These are phyloP conservation scores for Cacatua alba DNA, from an alignment of 2,113 vertebrate genomes.

Conservation along the genomic window DNA sequence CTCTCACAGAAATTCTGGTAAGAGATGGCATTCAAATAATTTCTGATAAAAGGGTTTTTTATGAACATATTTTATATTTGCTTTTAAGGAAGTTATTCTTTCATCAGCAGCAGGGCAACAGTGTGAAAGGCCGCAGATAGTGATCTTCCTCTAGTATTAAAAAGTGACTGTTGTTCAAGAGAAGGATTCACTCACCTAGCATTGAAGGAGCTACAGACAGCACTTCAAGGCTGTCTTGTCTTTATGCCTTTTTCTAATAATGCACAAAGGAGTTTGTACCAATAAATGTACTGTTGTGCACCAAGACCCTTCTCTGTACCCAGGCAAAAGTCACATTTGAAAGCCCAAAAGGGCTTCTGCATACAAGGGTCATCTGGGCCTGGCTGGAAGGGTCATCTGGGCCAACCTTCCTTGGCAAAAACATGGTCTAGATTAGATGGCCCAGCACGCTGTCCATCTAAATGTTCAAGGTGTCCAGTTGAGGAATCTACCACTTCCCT, in stretches of 20 bases:
- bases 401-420: background rate
- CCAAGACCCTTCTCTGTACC: background rate
- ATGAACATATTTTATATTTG: background rate
- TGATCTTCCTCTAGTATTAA: background rate
- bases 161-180: background rate
- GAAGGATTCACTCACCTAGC: background rate
- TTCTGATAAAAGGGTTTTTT: background rate
- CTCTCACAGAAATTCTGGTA: background rate
- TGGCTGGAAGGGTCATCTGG: background rate
- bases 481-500: background rate
- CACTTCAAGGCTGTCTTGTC: background rate
- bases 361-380: background rate
- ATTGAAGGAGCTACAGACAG: background rate
- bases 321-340: background rate
- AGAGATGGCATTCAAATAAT: background rate
- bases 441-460: background rate
- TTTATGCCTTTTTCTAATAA: background rate
- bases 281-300: background rate
- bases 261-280: background rate
- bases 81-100: background rate
- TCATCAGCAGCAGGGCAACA: background rate
- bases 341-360: background rate
- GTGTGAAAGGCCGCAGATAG: background rate
- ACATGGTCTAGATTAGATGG: background rate
- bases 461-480: background rate